phyloP scores from a whole-genome alignment of 92 coral and sea anemone species.

The Chrysogorgia sp. region DNA sequence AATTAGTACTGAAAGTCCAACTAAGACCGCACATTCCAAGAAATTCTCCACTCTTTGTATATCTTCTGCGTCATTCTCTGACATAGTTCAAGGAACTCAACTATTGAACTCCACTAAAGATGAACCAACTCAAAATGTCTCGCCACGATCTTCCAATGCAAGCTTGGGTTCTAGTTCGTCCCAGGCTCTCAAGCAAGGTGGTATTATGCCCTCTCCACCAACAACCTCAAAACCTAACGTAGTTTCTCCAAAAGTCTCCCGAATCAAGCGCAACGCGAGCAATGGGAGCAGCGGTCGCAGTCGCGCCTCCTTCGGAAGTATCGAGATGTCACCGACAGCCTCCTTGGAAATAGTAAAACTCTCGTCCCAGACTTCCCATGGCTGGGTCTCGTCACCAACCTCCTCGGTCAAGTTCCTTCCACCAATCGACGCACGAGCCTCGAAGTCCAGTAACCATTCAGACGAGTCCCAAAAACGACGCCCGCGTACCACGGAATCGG shows the following conservation, averaged over 20 bases:
- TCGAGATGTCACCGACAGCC: constrained; percentile 40
- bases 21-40: not conserved
- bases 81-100: constrained; percentile 6
- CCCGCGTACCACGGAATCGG: constrained; percentile 37
- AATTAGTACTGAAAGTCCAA: not conserved
- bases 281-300: constrained; percentile 8
- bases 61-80: not conserved
- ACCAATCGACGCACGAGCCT: constrained; percentile 45
- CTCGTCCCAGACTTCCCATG: constrained; percentile 46
- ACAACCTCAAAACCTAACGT: constrained; percentile 17
- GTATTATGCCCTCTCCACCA: constrained; percentile 23
- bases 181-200: constrained; percentile 1
- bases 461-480: constrained; percentile 29
- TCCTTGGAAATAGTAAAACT: constrained; percentile 40
- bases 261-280: constrained; percentile 11
- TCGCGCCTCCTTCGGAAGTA: constrained; percentile 17
- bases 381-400: constrained; percentile 51
- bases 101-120: not conserved
- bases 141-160: constrained; percentile 12
- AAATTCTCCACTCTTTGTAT: not conserved
- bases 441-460: constrained; percentile 29
- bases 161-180: constrained; percentile 18
- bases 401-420: constrained; percentile 46
- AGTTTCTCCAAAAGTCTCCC: constrained; percentile 35
- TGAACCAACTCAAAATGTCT: not conserved